Percentiles rank a stretch among this genome's conserved stretches.
phyloP scores from a whole-genome alignment of 92 coral and sea anemone genomes.

The Siderastrea radians region DNA sequence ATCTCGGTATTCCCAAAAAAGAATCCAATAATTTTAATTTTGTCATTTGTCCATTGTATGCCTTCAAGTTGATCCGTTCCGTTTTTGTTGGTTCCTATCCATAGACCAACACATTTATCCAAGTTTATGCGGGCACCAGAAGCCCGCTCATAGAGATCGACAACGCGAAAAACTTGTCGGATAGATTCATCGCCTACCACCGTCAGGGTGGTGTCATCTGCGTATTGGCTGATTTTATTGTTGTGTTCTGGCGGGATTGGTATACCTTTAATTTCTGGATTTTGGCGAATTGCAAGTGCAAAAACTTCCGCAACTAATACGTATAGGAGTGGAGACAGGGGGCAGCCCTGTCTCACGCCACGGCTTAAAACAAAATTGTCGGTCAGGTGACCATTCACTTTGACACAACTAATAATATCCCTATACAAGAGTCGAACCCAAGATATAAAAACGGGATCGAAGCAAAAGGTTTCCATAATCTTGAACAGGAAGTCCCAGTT shows the following conservation, averaged over 20 bases:
- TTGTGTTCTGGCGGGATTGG: background rate
- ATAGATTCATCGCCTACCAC: background rate
- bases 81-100: background rate
- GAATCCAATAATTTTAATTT: background rate
- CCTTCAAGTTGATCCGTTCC: background rate
- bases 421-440: background rate
- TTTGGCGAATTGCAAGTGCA: conserved; percentile 4
- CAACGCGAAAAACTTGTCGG: background rate
- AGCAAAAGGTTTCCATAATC: background rate
- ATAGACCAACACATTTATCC: too few species aligned
- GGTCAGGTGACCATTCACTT: background rate
- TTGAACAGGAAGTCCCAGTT: conserved; percentile 16
- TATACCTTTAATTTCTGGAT: conserved; percentile 5
- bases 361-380: background rate
- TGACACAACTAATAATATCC: background rate
- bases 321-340: background rate
- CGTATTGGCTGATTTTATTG: background rate
- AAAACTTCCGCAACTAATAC: conserved; percentile 8
- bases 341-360: background rate
- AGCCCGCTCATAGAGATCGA: background rate
- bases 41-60: background rate
- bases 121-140: too few species aligned
- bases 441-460: background rate
- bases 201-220: conserved; percentile 4
- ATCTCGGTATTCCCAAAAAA: background rate